phyloP scores from a whole-genome alignment of 2,797 vertebrate genomes.

The Dipus sagitta region DNA sequence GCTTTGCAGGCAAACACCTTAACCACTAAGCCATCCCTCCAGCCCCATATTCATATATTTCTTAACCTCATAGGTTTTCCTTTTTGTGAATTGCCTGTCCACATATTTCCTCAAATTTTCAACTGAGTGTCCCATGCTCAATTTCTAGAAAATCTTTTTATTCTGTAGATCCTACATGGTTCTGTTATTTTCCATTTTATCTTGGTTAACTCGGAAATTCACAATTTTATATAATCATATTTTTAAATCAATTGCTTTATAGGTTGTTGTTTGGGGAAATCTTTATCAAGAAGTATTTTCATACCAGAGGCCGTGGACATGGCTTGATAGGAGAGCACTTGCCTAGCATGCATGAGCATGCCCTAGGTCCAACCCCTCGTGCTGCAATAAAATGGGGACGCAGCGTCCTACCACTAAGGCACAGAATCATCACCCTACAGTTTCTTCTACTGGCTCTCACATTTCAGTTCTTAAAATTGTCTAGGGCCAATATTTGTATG shows the following conservation, averaged over 20 bases:
- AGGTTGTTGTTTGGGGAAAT: not conserved
- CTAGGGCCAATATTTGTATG: not conserved
- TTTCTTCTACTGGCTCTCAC: constrained; percentile 13
- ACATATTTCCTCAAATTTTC: not conserved
- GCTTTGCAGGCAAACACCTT: too few species aligned
- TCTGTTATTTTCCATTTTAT: not conserved
- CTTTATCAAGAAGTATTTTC: not conserved
- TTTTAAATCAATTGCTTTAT: not conserved
- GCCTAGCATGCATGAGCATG: not conserved
- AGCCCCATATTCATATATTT: not conserved
- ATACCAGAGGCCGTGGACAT: not conserved
- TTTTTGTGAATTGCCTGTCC: not conserved
- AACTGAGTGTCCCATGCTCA: not conserved
- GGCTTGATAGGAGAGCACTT: not conserved
- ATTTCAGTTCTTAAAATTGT: not conserved
- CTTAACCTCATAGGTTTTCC: not conserved
- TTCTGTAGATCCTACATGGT: not conserved
- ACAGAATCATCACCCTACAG: not conserved
- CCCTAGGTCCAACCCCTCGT: not conserved
- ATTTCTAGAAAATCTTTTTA: not conserved
- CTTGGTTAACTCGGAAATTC: not conserved
- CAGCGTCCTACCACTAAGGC: not conserved
- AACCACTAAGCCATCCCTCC: too few species aligned
- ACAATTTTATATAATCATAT: not conserved
- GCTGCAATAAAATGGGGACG: not conserved